These are phyloP conservation scores for Chamaedrilus cognettii DNA, from an alignment of 2,888 invertebrate species.

Conservation along the genomic window DNA sequence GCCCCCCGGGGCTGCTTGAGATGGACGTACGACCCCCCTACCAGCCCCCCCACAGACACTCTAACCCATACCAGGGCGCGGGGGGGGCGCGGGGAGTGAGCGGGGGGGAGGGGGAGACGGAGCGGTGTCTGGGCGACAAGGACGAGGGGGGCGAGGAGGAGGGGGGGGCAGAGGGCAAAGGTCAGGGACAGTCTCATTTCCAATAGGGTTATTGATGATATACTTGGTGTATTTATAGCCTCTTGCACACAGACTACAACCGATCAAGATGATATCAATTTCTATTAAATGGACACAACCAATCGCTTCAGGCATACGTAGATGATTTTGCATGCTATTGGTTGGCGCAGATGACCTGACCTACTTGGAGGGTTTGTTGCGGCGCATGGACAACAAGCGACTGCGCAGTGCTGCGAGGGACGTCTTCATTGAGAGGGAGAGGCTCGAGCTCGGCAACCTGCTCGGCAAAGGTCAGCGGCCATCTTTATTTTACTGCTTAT, in stretches of 20 bases:
- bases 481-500: too few species aligned
- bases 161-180: too few species aligned
- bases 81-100: too few species aligned
- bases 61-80: neutral
- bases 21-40: too few species aligned
- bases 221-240: neutral
- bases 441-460: slow-evolving; percentile 56
- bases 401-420: slow-evolving; percentile 44
- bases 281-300: neutral
- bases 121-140: too few species aligned
- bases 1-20: too few species aligned
- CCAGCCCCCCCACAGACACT: too few species aligned
- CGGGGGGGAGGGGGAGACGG: too few species aligned
- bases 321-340: neutral
- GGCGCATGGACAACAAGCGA: slow-evolving; percentile 47
- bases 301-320: neutral
- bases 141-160: too few species aligned
- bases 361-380: slow-evolving; percentile 44
- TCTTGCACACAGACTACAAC: neutral
- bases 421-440: slow-evolving; percentile 53
- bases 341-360: slow-evolving; percentile 27
- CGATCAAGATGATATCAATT: neutral
- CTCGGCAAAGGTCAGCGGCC: slow-evolving; percentile 60
- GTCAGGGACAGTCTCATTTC: too few species aligned
- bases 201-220: too few species aligned